A percentile compares a stretch with the other conserved stretches of the same genome.
Evolutionary conservation across 2,797 vertebrate species (phyloP).

Genomic region (Dermochelys coriacea): DNA sequence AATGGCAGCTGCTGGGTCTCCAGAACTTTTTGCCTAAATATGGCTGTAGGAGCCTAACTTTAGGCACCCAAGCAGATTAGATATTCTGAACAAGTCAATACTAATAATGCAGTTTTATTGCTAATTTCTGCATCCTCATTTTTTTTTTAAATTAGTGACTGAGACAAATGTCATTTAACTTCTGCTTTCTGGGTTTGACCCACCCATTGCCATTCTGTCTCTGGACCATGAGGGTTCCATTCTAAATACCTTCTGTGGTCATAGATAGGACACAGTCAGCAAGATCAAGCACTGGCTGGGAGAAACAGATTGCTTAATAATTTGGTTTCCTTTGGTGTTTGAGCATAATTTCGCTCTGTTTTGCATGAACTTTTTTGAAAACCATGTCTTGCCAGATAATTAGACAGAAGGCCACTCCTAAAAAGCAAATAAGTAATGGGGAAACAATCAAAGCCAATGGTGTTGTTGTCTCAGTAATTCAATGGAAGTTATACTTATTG

Average conservation of each 20-base stretch:
- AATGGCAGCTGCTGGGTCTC: accelerated
- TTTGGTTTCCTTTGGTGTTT: neutral
- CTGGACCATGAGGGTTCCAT: neutral
- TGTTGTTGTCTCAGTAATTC: neutral
- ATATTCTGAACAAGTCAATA: neutral
- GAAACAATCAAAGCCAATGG: neutral
- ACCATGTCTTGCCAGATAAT: neutral
- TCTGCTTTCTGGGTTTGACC: neutral
- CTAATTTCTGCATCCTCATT: neutral
- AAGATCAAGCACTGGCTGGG: neutral
- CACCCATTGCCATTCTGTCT: neutral
- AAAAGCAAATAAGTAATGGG: neutral
- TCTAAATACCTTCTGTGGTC: neutral
- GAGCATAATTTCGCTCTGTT: neutral
- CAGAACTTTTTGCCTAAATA: neutral
- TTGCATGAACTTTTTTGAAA: neutral
- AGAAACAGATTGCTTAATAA: neutral
- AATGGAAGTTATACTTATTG: neutral
- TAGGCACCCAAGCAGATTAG: neutral
- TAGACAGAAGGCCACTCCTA: neutral
- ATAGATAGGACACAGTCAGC: neutral
- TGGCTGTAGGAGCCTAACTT: neutral
- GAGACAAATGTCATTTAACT: neutral
- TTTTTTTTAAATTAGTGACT: neutral
- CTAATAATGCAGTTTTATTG: neutral